phyloP scores from a whole-genome alignment of 2,888 invertebrate genomes.

The Herminia tarsipennalis region DNA sequence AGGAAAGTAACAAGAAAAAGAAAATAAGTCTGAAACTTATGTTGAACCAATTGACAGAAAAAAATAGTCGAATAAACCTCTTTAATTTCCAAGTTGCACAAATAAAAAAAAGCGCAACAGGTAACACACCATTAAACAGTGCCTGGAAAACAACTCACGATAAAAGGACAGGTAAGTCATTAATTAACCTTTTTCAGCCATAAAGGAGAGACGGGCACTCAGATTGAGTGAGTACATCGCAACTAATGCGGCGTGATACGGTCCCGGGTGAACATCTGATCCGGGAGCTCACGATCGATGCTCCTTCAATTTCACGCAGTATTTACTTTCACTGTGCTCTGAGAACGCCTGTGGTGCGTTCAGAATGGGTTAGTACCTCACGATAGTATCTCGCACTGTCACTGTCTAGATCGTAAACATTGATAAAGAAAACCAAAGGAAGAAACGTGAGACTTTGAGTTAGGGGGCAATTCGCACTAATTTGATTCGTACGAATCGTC shows the following conservation, averaged over 20 bases:
- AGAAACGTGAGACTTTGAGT: no score
- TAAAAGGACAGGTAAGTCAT: slow-evolving; percentile 9
- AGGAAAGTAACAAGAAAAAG: no score
- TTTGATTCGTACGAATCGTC: no score
- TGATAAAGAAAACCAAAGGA: no score
- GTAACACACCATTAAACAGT: not conserved
- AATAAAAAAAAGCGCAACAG: not conserved
- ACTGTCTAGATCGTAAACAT: no score
- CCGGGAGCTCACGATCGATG: slow-evolving; percentile 54
- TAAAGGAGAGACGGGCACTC: slow-evolving; percentile 18
- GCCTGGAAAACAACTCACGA: not conserved
- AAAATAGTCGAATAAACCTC: no score
- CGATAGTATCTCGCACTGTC: not conserved
- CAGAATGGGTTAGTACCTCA: slow-evolving; percentile 13
- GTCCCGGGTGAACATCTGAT: slow-evolving; percentile 45
- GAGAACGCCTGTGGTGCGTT: slow-evolving; percentile 41
- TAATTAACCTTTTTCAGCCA: slow-evolving; percentile 14
- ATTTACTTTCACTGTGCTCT: slow-evolving; percentile 66
- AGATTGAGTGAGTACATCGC: slow-evolving; percentile 44
- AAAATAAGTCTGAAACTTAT: no score
- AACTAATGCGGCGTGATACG: slow-evolving; percentile 37
- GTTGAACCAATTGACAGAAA: no score
- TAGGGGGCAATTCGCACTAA: no score
- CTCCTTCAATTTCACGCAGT: slow-evolving; percentile 69
- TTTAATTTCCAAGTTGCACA: no score